Evolutionary conservation across 2,113 vertebrate genomes (phyloP), one percentile per base, ranked within the genome.

Genomic region (Oenanthe melanoleuca): DNA sequence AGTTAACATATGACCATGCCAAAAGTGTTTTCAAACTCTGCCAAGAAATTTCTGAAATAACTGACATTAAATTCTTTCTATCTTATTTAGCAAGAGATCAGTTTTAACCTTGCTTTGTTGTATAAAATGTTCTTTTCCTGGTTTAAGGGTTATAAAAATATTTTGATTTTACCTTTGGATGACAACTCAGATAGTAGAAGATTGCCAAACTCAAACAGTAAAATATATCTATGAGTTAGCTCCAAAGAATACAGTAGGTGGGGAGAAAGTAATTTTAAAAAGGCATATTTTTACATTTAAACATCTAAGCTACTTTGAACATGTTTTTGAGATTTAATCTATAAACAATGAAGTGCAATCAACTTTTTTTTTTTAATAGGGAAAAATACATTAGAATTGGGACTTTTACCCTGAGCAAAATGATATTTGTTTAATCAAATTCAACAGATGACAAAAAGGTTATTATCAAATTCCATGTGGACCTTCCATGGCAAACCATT

Each of bases 111-210:
- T 87, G 26, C 38, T 86, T 83, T 88, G 10, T 52, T 88, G 47
- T 20, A 60, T 63, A 61, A 72, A 91, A 82, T 13, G 3, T 69
- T 88, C 6, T 92, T 95, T 73, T 80, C 31, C 23, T 87, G 14
- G 37, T 89, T 94, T 91, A 80, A 70, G 16, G 50, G 5, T 73
- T 89, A 50, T 13, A 53, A 49, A 49, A 67, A 67, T 88, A 72
- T 80, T 94, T 93, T 93, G 40, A 60, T 92, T 89, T 90, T 93
- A 92, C 60, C 75, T 92, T 83, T 90, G 67, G 82, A 88, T 65
- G 29, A 72, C 37, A 80, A n/a, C 59, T 83, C 59, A 77, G 8
- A 19, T 80, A 61, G 74, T 7, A 82, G 59, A 80, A 90, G 71
- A 70, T 29, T 86, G 67, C 79, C 82, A 93, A n/a, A 91, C 9